A percentile compares a stretch with the other conserved stretches of the same genome.
These are phyloP conservation scores for Lucifuga dentata DNA, from an alignment of 2,113 vertebrate genomes.

Conservation along the genomic window DNA sequence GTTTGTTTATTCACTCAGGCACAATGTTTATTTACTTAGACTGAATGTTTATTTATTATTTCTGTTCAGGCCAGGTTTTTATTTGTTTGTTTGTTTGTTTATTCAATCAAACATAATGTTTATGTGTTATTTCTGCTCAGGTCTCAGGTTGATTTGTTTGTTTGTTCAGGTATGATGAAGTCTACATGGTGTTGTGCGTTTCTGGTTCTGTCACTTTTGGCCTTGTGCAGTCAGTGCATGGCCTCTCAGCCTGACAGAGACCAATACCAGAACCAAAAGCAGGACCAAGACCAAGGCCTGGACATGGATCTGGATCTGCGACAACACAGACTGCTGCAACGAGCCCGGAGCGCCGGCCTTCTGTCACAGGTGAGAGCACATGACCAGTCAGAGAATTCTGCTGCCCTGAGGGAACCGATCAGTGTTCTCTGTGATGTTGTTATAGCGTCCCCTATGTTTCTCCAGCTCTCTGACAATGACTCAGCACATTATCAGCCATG, in stretches of 20 bases:
- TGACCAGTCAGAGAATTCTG: neutral
- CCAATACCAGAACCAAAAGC: conserved; percentile 1
- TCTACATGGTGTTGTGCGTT: conserved; percentile 76
- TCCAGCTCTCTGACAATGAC: no score
- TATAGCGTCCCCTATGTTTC: no score
- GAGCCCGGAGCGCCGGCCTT: conserved; percentile 86
- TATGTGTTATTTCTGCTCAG: no score
- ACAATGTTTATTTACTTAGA: no score
- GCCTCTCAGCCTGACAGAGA: conserved; percentile 86
- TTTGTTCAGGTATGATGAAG: conserved; percentile 77
- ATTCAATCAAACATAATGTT: no score
- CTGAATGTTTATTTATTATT: no score
- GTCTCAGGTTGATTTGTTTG: neutral
- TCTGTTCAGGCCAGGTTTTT: no score
- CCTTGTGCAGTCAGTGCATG: conserved; percentile 82
- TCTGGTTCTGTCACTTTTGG: conserved; percentile 86
- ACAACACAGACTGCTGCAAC: conserved; percentile 90
- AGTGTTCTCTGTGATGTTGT: no score
- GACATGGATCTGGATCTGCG: conserved; percentile 78
- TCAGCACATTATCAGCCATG: no score
- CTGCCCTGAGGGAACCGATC: no score
- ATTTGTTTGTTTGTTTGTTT: no score
- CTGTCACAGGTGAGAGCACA: conserved; percentile 73
- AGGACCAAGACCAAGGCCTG: conserved; percentile 45
- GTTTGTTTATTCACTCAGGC: conserved; percentile 65